These are phyloP conservation scores for Piprites chloris DNA, from an alignment of 2,113 vertebrate species.

Conservation along the genomic window DNA sequence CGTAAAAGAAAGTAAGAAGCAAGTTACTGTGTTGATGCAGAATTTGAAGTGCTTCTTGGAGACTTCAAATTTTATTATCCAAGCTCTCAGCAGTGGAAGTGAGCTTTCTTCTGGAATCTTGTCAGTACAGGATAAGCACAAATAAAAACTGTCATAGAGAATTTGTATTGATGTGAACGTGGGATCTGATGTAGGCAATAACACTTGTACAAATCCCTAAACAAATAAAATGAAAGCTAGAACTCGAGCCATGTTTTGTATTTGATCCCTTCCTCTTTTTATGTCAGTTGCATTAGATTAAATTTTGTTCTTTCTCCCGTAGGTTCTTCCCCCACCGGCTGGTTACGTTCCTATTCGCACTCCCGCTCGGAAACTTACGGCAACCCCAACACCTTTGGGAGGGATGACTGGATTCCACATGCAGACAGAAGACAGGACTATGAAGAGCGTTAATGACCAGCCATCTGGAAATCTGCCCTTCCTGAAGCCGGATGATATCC, in stretches of 20 bases:
- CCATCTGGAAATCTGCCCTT: constrained; percentile 98
- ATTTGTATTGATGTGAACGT: neutral
- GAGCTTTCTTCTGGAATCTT: neutral
- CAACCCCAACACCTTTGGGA: constrained; percentile 95
- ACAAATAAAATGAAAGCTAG: neutral
- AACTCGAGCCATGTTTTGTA: neutral
- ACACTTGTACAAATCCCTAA: neutral
- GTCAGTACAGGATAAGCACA: neutral
- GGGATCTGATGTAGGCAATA: neutral
- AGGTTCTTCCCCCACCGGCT: constrained; percentile 96
- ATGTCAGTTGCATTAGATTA: neutral
- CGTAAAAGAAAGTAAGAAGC: neutral
- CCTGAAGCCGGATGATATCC: constrained; percentile 98
- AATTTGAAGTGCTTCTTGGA: neutral
- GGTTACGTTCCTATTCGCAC: constrained; percentile 98
- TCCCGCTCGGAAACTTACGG: constrained; percentile 93
- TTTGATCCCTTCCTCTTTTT: neutral
- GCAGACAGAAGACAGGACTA: constrained; percentile 93
- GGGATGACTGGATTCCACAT: constrained; percentile 99
- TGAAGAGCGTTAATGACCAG: constrained; percentile 96
- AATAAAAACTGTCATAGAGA: neutral
- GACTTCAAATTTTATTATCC: neutral
- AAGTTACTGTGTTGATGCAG: neutral
- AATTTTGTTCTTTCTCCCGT: neutral
- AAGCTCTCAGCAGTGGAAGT: neutral